Evolutionary conservation across 2,797 vertebrate species (phyloP), one percentile per base, ranked within the genome.

Genomic region (Clamator glandarius): DNA sequence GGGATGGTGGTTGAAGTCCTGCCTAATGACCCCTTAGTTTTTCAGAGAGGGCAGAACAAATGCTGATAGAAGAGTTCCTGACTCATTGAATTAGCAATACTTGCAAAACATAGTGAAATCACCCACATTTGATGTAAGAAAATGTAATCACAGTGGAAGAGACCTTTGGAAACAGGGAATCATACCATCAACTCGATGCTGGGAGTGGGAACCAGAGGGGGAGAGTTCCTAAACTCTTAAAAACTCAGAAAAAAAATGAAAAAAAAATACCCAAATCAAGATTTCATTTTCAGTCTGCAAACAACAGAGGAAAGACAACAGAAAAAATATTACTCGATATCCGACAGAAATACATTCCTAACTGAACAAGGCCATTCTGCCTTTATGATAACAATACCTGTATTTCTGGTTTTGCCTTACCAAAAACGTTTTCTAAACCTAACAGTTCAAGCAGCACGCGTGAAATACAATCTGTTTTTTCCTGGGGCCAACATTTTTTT

Each of bases 391-490:
- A 36, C 41, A 36, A 91, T 68, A 82, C 44, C 81, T 48, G 54
- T 48, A 58, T 88, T 90, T 84, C 51, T 50, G 52, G 78, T 90
- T 79, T 93, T 87, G 62, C 68, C 80, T 83, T 51, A 73, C 72
- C 48, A 87, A 90, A 95, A 74, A 88, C 0, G 0, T 91, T 90
- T 77, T 91, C 77, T 52, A 39, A 86, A 80, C 35, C 73, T 54
- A 59, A 52, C 87, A 52, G 70, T 85, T 83, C 88, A 91, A 94
- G 87, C 31, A 74, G 95, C 79, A 94, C 6, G 4, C 1, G n/a
- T 63, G 74, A 92, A 91, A 87, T 11, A 91, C 81, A 90, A 63
- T 94, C 92, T 88, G 73, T 44, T 91, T 93, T 95, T 92, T 95
- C 95, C 92, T 51, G 74, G 69, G 93, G 95, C 87, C 94, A 94